Conservation (phyloP, 2,797 vertebrate species). For the Acanthornis magna region DNA sequence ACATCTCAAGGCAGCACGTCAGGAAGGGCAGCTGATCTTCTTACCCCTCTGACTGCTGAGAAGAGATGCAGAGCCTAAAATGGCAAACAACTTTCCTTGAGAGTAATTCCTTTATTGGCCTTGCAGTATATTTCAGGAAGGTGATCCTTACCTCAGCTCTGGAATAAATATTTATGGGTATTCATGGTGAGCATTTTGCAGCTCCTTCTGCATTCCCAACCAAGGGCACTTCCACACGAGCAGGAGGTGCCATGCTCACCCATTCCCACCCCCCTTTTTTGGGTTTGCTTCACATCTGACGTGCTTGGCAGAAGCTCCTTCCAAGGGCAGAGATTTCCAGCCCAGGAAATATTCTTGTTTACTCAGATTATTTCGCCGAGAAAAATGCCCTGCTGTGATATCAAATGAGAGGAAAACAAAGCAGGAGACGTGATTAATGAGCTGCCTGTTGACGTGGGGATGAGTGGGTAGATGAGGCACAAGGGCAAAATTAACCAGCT, state of each 20-base stretch:
- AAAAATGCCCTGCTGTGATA: slow-evolving; percentile 8
- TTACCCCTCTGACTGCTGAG: background rate
- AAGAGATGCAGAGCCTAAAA: background rate
- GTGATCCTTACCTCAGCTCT: background rate
- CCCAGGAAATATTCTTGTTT: background rate
- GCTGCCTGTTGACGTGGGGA: background rate
- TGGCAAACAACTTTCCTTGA: background rate
- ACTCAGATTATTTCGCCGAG: background rate
- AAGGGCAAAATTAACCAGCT: background rate
- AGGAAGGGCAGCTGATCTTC: background rate
- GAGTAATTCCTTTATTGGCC: background rate
- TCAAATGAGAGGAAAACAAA: slow-evolving; percentile 33
- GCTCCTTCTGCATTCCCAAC: background rate
- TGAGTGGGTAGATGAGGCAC: background rate
- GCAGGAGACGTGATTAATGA: slow-evolving; percentile 11
- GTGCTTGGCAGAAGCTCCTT: background rate
- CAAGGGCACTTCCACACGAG: background rate
- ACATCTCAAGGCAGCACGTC: background rate
- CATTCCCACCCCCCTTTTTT: background rate
- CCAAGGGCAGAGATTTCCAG: slow-evolving; percentile 11
- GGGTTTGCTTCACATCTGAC: background rate
- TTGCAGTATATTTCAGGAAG: background rate
- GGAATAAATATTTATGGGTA: background rate
- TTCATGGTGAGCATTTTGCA: background rate
- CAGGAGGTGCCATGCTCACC: background rate